phyloP scores from a whole-genome alignment of 2,113 vertebrate genomes.

The Salminus brasiliensis region DNA sequence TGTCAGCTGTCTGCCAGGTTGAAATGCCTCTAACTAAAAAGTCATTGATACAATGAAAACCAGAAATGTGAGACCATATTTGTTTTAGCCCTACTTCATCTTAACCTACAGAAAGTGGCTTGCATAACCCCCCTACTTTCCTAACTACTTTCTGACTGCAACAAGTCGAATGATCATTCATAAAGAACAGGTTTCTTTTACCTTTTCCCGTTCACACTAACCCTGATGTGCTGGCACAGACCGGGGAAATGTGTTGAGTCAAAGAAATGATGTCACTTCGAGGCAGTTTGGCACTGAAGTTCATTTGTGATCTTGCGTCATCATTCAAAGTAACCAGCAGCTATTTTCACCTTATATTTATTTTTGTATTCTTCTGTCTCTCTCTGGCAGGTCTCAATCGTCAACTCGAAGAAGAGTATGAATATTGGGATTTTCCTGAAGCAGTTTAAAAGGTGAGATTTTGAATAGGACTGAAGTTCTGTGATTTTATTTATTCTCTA shows the following conservation, averaged over 20 bases:
- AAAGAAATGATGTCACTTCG: background rate
- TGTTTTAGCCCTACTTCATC: background rate
- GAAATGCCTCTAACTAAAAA: background rate
- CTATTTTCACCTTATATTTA: background rate
- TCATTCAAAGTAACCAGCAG: background rate
- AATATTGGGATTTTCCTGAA: conserved; percentile 77
- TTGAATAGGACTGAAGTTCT: background rate
- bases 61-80: background rate
- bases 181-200: no score
- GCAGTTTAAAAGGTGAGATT: conserved; percentile 75
- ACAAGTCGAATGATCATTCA: background rate
- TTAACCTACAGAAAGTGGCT: background rate
- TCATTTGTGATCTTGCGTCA: background rate
- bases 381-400: conserved; percentile 69
- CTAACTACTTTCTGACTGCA: background rate
- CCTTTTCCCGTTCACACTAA: background rate
- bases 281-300: background rate
- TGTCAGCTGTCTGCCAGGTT: background rate
- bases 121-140: background rate
- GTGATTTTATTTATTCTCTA: background rate
- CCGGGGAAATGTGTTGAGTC: background rate
- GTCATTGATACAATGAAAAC: background rate
- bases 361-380: background rate
- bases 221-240: no score
- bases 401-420: conserved; percentile 79